Conservation (phyloP, 2,888 invertebrate species). For the Cyaniris semiargus region DNA sequence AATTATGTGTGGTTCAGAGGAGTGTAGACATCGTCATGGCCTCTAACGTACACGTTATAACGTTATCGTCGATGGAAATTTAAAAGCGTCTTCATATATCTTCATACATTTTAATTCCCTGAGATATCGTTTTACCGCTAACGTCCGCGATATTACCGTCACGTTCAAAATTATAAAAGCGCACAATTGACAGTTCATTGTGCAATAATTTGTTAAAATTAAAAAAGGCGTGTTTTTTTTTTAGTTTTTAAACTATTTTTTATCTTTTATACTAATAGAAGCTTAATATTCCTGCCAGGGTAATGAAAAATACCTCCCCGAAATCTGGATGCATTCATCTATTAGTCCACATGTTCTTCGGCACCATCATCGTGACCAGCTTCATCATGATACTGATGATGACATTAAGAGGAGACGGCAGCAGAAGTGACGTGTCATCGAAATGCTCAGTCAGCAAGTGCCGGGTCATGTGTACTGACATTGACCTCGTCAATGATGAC, state of each 20-base stretch:
- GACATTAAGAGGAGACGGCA: constrained; percentile 45
- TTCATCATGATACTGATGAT: constrained; percentile 63
- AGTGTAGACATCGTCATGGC: too few species aligned
- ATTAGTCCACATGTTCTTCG: constrained; percentile 61
- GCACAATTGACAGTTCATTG: too few species aligned
- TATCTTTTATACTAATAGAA: not conserved
- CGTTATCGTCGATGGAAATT: too few species aligned
- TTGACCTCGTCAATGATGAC: constrained; percentile 49
- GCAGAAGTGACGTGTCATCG: not conserved
- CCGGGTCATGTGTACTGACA: constrained; percentile 53
- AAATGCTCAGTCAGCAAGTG: constrained; percentile 52
- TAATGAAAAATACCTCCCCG: constrained; percentile 56
- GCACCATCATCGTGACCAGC: constrained; percentile 59
- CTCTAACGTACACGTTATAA: too few species aligned
- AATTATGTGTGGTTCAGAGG: too few species aligned
- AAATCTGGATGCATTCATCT: constrained; percentile 63
- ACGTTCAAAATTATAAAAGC: too few species aligned
- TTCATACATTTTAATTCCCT: too few species aligned
- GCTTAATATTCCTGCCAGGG: constrained; percentile 46
- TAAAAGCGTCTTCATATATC: too few species aligned
- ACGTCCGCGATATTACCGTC: too few species aligned
- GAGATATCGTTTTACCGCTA: too few species aligned
- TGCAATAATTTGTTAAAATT: too few species aligned
- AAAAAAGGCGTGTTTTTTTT: not conserved
- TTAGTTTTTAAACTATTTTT: too few species aligned